Evolutionary conservation across 2,888 invertebrate genomes (phyloP), one percentile per base, ranked within the genome.

Genomic region (Dascillus cervinus): DNA sequence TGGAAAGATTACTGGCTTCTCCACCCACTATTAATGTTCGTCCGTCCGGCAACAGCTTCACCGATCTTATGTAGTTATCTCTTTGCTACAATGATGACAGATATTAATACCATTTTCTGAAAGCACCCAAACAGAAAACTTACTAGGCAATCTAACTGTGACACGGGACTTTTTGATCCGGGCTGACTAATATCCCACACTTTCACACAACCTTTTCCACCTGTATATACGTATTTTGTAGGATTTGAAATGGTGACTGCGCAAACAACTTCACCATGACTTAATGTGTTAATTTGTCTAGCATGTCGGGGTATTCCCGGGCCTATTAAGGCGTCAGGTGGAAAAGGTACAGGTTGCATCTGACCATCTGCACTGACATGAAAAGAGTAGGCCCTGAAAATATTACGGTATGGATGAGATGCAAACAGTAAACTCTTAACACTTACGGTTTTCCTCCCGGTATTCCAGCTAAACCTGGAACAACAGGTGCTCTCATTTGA

Each of bases 141-240:
- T 71, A 79, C 84, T 75, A 92, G 72, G 65, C 94, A 94, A 66
- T 94, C 91, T 46, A 94, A 71, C 60, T 91, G 90, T 39, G 89
- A 88, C 39, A 94, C 86, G 29, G 91, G 89, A 54, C 80, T 84
- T 62, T 89, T 89, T 48, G 75, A 77, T 40, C 80, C 82, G 13
- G 88, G 85, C 60, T 89, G 89, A 65, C 85, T 85, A 64, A 92
- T 91, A 68, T 94, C 92, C 94, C 94, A 94, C 37, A 95, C 91
- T 67, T 96, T 96, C 48, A 96, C 95, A 68, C 94, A 90, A 39
- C 95, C 94, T 67, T 92, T 94, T 49, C 92, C 94, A 24, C 92
- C 95, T 2, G 95, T 95, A 71, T 94, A 95, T 28, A 91, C 89
- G 66, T 88, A 86, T 61, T 87, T 87, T 29, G 89, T 88, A 35